A percentile compares a stretch with the other conserved stretches of the same genome.
Conservation (phyloP, 2,797 vertebrate species). For the Spea hammondii region DNA sequence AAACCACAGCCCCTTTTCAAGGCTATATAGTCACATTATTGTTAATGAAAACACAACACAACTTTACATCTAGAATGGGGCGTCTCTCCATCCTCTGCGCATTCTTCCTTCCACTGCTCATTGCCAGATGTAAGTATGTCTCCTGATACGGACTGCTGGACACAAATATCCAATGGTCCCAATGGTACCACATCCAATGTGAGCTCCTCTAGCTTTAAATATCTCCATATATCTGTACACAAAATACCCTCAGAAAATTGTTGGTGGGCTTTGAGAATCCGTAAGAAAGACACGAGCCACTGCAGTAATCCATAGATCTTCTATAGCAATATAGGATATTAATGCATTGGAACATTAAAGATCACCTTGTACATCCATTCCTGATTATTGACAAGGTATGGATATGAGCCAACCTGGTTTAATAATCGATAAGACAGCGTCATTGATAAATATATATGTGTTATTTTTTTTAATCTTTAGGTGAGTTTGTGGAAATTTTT, state of each 20-base stretch:
- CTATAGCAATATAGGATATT: too few relatives aligned
- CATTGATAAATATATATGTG: background rate
- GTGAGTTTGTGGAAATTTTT: slow-evolving; percentile 62
- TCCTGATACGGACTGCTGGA: background rate
- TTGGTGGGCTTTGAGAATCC: too few relatives aligned
- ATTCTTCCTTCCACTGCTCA: background rate
- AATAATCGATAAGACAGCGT: too few relatives aligned
- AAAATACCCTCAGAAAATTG: too few relatives aligned
- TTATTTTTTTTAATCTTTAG: slow-evolving; percentile 9
- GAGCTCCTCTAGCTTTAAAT: too few relatives aligned
- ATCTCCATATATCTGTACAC: too few relatives aligned
- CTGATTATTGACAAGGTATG: too few relatives aligned
- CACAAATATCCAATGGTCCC: background rate
- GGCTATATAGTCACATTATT: background rate
- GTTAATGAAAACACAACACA: background rate
- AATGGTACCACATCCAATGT: background rate
- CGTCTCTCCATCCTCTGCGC: background rate
- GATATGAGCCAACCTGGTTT: too few relatives aligned
- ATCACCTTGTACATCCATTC: too few relatives aligned
- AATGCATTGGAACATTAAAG: too few relatives aligned
- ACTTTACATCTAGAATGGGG: background rate
- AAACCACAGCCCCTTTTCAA: background rate
- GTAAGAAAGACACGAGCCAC: too few relatives aligned
- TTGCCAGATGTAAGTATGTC: background rate
- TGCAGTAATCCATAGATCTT: too few relatives aligned